Evolutionary conservation across 2,113 vertebrate species (phyloP).

Genomic region (human (Homo sapiens)): DNA sequence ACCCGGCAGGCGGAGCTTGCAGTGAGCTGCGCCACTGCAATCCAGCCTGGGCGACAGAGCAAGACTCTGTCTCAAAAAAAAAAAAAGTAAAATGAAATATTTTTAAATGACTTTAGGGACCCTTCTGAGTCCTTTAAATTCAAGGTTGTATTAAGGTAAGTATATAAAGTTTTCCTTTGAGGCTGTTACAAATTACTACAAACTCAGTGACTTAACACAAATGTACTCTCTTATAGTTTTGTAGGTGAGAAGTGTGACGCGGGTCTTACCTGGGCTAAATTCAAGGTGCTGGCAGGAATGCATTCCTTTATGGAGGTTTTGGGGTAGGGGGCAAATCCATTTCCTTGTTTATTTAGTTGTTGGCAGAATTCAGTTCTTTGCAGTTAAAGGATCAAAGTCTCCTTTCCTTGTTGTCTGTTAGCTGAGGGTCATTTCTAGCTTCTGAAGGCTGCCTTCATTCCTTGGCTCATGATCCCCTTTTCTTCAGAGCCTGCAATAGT

Average conservation of each 20-base stretch:
- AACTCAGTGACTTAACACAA: neutral
- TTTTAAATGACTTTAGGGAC: neutral
- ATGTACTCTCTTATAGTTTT: neutral
- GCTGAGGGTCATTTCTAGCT: neutral
- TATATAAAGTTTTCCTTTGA: neutral
- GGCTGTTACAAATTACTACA: neutral
- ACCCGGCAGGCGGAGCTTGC: too few relatives aligned
- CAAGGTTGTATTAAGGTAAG: slow-evolving; percentile 1
- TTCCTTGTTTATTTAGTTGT: slow-evolving; percentile 11
- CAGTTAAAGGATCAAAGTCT: neutral
- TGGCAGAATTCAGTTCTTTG: neutral
- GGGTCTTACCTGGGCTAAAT: neutral
- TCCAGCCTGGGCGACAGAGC: too few relatives aligned
- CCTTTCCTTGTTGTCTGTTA: neutral
- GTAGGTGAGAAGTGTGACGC: neutral
- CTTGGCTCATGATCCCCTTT: neutral
- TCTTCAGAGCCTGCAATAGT: neutral
- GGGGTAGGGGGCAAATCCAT: neutral
- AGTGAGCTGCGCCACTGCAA: too few relatives aligned
- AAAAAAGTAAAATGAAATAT: neutral
- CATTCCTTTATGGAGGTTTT: neutral
- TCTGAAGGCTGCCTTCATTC: neutral
- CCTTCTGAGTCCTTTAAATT: slow-evolving; percentile 38
- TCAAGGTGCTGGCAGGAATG: neutral
- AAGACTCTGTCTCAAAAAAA: too few relatives aligned